Base-by-base conservation (phyloP, 2,888 invertebrate genomes). In the Leptopilina drosophilae region DNA sequence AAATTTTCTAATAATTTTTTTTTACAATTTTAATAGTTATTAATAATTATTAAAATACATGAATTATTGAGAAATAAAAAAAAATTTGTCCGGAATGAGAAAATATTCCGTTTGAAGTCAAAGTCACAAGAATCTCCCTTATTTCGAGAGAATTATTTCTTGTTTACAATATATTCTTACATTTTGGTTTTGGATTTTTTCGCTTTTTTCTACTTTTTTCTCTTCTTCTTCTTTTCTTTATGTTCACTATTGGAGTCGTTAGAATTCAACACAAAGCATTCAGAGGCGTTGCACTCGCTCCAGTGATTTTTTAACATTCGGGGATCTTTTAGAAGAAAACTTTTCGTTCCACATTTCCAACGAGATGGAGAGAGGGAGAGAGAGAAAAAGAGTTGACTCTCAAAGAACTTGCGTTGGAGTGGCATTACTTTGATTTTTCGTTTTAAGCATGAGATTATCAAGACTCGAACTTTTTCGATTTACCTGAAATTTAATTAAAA, bases 251-350 rank as follows among this genome's bases (percentile, higher is more conserved):
- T 26, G 53, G 49, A 69, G 69, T 69, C 20, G 69, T 69, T 69
- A 69, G 53, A 73, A 40, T 4, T 56, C 73, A 73, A 56, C 56
- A 73, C 73, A 73, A 56, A 73, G 56, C 73, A 53, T 73, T 73
- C 56, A n/a, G 56, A 73, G 73, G 73, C 73, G 40, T 73, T 73
- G 56, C 73, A 53, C 56, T 73, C 73, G 56, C 73, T 73, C 56
- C 73, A 73, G 56, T 40, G 73, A 73, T 73, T 73, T 33, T 40
- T 56, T 56, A 73, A 73, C 56, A n/a, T 56, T 56, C 73, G 56
- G 56, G 33, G 14, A 56, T 73, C 73, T 73, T 73, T 73, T 56
- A 73, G 73, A 73, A 73, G 73, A 73, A 73, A 73, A 73, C 73
- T 73, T 73, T 73, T 56, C 56, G n/a, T 59, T 40, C 40, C 40